Base-by-base conservation (phyloP, 1,140 invertebrate species). In the Nebria ingens region DNA sequence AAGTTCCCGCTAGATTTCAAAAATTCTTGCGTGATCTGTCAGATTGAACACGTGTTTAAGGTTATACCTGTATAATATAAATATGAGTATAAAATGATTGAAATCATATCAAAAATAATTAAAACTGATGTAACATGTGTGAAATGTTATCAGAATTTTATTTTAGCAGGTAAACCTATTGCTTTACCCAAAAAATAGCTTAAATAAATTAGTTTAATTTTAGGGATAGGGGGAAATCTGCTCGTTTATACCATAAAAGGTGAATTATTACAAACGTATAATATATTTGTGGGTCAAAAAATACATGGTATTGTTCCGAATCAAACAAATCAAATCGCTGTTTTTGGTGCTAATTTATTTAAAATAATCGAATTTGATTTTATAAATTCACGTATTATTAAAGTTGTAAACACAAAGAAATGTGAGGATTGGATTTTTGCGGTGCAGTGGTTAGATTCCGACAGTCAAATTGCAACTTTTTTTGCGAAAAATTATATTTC, bases 281-380 rank as follows among this genome's bases (percentile, higher is more conserved):
- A 67, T 40, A 63, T 64, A 45, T 62, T 70, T 29, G 58, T 67
- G 52, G 62, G 67, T 2, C 65, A 68, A 59, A 74, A 71, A 62
- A 71, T 76, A 58, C 69, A 74, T 63, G 68, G 65, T 15, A 72
- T 76, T 53, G 56, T 59, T 19, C 55, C 66, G n/a, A 55, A 61
- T 52, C 59, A 59, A 22, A 51, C 54, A 21, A 62, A 70, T 54
- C 62, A 60, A 51, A 53, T 75, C 19, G 62, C 68, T 50, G 53
- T 74, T 34, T 74, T 66, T 62, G 75, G 75, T 49, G 68, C 65
- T 29, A 73, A 68, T 58, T 58, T 61, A 56, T 53, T 71, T 6
- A 63, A 62, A 45, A 63, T 67, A 40, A 71, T 68, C 45, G 21
- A 58, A 49, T 59, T 70, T 45, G 40, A 45, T 45, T 45, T 45